Conservation (phyloP, 1,140 invertebrate species). For the Drosophila nikananu region DNA sequence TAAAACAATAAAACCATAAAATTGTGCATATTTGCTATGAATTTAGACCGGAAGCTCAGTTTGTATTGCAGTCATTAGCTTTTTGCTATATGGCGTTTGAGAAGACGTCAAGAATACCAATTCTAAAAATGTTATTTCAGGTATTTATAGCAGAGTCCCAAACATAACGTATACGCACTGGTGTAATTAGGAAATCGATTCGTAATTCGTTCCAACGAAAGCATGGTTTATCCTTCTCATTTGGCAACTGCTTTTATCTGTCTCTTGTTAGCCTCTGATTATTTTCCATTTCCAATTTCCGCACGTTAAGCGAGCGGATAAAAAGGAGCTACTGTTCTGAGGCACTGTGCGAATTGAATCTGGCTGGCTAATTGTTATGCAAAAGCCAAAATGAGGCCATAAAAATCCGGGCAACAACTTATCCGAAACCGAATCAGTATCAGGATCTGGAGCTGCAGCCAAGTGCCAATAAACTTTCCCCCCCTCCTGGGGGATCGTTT, state of each 20-base stretch:
- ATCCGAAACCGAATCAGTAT: constrained; percentile 4
- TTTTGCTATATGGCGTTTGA: no score
- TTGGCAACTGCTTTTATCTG: constrained; percentile 3
- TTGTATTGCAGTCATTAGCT: no score
- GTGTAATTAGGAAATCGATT: no score
- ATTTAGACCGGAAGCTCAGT: no score
- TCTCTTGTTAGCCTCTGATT: constrained; percentile 12
- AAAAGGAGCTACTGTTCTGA: not conserved
- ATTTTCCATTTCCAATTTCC: constrained; percentile 42
- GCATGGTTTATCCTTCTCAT: constrained; percentile 6
- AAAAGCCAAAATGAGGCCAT: constrained; percentile 64
- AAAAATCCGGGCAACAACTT: constrained; percentile 47
- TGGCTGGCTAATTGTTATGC: constrained; percentile 70
- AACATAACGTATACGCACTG: no score
- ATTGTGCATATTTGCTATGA: no score
- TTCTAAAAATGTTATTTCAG: no score
- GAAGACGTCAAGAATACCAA: no score
- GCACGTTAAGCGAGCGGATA: constrained; percentile 3
- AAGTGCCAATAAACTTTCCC: constrained; percentile 52
- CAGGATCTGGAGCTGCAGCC: constrained; percentile 23
- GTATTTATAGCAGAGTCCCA: no score
- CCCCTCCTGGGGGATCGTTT: constrained; percentile 3
- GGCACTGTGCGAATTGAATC: constrained; percentile 39
- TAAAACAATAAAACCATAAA: no score
- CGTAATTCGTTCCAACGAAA: not conserved